Conservation (phyloP, 2,797 vertebrate genomes). For the Calcarius lapponicus region DNA sequence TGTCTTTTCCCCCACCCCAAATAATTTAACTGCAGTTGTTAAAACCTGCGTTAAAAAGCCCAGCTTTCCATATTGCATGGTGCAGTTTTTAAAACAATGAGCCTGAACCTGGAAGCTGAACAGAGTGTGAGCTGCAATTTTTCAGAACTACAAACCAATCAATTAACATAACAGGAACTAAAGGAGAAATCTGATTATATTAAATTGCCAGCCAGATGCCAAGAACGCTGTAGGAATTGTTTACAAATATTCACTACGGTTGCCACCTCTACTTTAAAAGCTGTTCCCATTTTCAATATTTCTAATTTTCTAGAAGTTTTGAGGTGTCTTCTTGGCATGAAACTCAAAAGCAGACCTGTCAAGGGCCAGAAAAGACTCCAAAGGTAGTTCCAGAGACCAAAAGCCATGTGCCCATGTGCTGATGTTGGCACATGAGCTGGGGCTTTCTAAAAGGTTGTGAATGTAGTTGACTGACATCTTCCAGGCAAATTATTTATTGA, state of each 20-base stretch:
- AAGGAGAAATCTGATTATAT: slow-evolving; percentile 53
- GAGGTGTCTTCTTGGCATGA: background rate
- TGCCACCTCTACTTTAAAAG: background rate
- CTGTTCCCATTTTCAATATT: background rate
- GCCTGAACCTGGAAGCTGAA: slow-evolving; percentile 38
- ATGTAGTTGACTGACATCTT: background rate
- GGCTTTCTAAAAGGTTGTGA: background rate
- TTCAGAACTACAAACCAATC: slow-evolving; percentile 35
- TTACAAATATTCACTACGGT: background rate
- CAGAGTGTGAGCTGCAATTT: slow-evolving; percentile 31
- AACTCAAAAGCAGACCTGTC: background rate
- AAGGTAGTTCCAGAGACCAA: background rate
- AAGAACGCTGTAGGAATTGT: background rate
- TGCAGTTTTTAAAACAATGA: slow-evolving; percentile 19
- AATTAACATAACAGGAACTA: slow-evolving; percentile 49
- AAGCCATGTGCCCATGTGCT: fast-evolving
- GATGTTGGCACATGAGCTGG: background rate
- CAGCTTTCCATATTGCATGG: slow-evolving; percentile 16
- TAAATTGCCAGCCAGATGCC: slow-evolving; percentile 58
- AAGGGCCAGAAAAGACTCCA: background rate
- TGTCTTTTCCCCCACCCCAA: background rate
- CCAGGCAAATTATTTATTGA: background rate
- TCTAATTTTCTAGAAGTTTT: background rate
- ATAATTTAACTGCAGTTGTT: slow-evolving; percentile 54
- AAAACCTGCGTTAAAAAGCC: slow-evolving; percentile 29